Base-by-base conservation (phyloP, 2,888 invertebrate species). In the Acleris sparsana region DNA sequence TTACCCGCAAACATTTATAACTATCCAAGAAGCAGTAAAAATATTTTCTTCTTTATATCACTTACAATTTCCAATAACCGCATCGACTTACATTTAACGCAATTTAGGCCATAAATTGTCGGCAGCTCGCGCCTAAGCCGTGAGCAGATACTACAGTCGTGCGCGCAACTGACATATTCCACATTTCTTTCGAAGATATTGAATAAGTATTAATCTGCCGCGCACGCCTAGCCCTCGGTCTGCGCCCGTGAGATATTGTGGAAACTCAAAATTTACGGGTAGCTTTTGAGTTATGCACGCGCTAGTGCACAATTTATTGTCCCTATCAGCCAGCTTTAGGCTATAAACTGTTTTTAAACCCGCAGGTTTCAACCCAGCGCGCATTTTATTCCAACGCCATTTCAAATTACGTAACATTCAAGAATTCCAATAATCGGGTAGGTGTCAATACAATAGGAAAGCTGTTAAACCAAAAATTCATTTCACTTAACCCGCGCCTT, bases 221-320 rank as follows among this genome's bases (percentile, higher is more conserved):
- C 69, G 74, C 86, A 87, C 86, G 88, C 81, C 83, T 84, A 67
- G 86, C 87, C 87, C 58, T 77, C 75, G 77, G 77, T 75, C 75
- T 76, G 79, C 69, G 66, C 70, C 57, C 70, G 72, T 70, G 76
- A 75, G 84, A 84, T 85, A 82, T 75, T 77, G 75, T 75, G 75
- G 73, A 79, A 83, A 82, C 77, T 79, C 78, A 69, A 85, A 89
- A 89, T 88, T 87, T 88, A 89, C 83, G 81, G 79, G 80, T 77
- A 74, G 74, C 53, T 66, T 80, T 79, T 69, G 71, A 73, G 69
- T 70, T 69, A 81, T 79, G 82, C 74, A 75, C 71, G 75, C 75
- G 77, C 69, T 71, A 73, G 69, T 63, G 70, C 67, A 69, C 69
- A 79, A 89, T 89, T 88, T 89, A 88, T 87, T 76, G 82, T 76